Evolutionary conservation across 2,888 invertebrate species (phyloP).

Genomic region (Anthoptus insignis): DNA sequence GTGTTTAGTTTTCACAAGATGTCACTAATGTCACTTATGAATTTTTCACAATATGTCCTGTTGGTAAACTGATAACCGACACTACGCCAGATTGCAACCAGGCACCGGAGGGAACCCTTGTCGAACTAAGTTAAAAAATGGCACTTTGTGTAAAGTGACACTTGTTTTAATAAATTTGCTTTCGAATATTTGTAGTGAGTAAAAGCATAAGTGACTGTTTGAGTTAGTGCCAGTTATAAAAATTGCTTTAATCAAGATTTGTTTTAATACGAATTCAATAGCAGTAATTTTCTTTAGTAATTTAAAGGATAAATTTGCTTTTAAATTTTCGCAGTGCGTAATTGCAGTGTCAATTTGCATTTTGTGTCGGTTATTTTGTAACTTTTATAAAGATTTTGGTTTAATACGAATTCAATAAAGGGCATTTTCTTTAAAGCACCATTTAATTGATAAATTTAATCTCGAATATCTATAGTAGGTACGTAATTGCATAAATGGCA

Average conservation of each 20-base stretch:
- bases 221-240: too few species aligned
- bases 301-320: too few species aligned
- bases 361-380: neutral
- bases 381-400: neutral
- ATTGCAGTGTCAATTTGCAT: neutral
- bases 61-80: constrained; percentile 66
- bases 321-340: neutral
- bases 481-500: neutral
- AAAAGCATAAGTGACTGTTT: too few species aligned
- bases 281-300: too few species aligned
- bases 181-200: too few species aligned
- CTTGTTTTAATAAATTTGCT: too few species aligned
- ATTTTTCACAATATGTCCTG: too few species aligned
- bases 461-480: neutral
- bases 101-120: neutral
- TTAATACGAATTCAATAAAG: too few species aligned
- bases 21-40: too few species aligned
- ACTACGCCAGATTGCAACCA: constrained; percentile 47
- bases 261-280: too few species aligned
- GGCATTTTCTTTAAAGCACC: neutral
- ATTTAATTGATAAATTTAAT: neutral
- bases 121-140: neutral
- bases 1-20: too few species aligned
- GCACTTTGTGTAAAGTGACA: neutral
- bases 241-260: too few species aligned